These are phyloP conservation scores for Potamarius usumacintae DNA, from an alignment of 2,113 vertebrate genomes.

Conservation along the genomic window DNA sequence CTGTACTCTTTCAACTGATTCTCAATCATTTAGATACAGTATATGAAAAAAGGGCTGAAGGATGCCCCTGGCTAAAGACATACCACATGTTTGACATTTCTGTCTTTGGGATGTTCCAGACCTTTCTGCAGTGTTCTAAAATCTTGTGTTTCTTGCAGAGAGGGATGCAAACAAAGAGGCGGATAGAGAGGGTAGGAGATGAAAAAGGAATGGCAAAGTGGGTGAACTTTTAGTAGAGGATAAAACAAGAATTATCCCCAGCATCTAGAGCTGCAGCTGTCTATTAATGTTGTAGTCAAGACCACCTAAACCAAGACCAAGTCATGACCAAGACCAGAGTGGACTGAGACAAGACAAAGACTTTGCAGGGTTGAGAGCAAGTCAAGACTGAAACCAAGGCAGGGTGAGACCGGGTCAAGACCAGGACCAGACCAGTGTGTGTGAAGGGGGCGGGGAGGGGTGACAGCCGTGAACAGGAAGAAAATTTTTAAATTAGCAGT, in stretches of 20 bases:
- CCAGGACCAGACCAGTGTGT: too few species aligned
- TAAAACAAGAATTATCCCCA: not conserved
- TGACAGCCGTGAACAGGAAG: too few species aligned
- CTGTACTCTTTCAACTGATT: not conserved
- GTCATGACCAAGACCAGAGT: not conserved
- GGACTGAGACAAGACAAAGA: not conserved
- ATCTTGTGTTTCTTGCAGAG: not conserved
- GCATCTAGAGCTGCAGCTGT: not conserved
- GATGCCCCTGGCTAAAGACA: constrained; percentile 33
- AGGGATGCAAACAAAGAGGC: not conserved
- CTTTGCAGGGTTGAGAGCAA: too few species aligned
- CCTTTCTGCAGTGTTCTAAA: constrained; percentile 18
- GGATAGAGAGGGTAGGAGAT: not conserved
- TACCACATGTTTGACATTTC: constrained; percentile 36
- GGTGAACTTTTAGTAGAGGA: not conserved
- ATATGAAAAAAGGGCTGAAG: constrained; percentile 30
- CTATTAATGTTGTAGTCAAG: not conserved
- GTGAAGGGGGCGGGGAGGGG: too few species aligned
- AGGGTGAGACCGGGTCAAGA: too few species aligned
- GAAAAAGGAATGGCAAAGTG: not conserved
- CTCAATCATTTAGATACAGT: constrained; percentile 50
- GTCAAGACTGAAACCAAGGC: too few species aligned
- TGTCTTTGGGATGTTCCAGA: constrained; percentile 24
- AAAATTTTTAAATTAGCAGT: too few species aligned
- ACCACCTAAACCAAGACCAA: not conserved